Conservation (phyloP, 2,113 vertebrate species). For the Crotophaga sulcirostris region DNA sequence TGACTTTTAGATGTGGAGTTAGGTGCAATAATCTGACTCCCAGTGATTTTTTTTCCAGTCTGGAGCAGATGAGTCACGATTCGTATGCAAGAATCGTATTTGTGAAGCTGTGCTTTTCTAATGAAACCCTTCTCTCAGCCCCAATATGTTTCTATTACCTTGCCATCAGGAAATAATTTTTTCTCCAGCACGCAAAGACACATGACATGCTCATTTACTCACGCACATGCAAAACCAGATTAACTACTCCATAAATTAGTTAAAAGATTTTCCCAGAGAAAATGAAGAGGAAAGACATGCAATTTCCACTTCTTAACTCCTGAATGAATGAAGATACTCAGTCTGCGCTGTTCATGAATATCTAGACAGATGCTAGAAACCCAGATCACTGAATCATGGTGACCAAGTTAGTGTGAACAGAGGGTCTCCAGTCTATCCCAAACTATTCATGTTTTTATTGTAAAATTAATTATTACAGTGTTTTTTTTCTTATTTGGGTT, state of each 20-base stretch:
- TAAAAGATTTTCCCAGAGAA: constrained; percentile 52
- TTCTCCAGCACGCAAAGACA: neutral
- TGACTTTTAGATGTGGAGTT: constrained; percentile 34
- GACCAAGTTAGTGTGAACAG: neutral
- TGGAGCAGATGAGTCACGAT: constrained; percentile 31
- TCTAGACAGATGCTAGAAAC: neutral
- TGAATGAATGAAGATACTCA: neutral
- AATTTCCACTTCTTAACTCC: constrained; percentile 7
- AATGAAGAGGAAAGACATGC: constrained; percentile 27
- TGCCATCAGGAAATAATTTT: constrained; percentile 49
- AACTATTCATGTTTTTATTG: neutral
- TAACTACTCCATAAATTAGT: constrained; percentile 60
- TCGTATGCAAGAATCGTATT: neutral
- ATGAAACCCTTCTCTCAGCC: constrained; percentile 13
- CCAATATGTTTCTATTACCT: constrained; percentile 48
- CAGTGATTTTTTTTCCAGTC: neutral
- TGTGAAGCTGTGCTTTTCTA: neutral
- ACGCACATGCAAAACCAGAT: neutral
- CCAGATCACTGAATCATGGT: neutral
- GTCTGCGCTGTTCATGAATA: neutral
- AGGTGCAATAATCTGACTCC: neutral
- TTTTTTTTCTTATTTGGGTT: neutral
- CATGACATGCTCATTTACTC: constrained; percentile 32
- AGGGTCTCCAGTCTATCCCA: neutral
- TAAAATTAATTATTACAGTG: neutral